phyloP scores from a whole-genome alignment of 2,113 vertebrate species.

The Prietella phreatophila region DNA sequence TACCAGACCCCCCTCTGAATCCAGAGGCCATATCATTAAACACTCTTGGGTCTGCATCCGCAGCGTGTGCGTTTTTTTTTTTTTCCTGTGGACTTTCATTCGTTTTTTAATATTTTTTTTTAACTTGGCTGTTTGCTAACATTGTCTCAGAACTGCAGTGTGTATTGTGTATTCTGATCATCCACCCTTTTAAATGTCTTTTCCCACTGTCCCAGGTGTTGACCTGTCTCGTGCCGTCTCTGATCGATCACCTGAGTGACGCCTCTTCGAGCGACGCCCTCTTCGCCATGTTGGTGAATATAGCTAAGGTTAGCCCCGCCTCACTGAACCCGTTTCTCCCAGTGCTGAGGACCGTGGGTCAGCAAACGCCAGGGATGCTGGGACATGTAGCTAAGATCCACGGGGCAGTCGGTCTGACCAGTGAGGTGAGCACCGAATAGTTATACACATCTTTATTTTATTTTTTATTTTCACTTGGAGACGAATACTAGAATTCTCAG shows the following conservation, averaged over 20 bases:
- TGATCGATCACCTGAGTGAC: slow-evolving; percentile 76
- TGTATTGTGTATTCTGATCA: not conserved
- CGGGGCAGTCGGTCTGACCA: slow-evolving; percentile 81
- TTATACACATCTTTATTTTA: not conserved
- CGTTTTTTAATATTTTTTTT: not conserved
- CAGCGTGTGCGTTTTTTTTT: not conserved
- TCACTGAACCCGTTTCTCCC: slow-evolving; percentile 79
- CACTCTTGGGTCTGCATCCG: not conserved
- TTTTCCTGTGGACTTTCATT: not conserved
- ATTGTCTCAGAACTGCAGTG: not conserved
- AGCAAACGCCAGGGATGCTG: slow-evolving; percentile 76
- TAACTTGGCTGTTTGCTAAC: not conserved
- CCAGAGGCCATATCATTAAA: not conserved
- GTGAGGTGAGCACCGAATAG: slow-evolving; percentile 73
- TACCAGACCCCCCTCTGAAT: slow-evolving; percentile 20
- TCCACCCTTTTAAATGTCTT: not conserved
- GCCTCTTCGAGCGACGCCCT: slow-evolving; percentile 75
- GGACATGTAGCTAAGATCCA: slow-evolving; percentile 87
- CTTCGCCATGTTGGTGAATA: slow-evolving; percentile 77
- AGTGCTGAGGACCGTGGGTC: slow-evolving; percentile 72
- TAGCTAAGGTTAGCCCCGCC: slow-evolving; percentile 79
- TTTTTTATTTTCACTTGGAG: not conserved
- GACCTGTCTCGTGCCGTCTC: slow-evolving; percentile 76
- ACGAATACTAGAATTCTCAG: not conserved
- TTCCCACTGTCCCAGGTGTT: slow-evolving; percentile 72